These are phyloP conservation scores for Tiaroga cobitis DNA, from an alignment of 2,797 vertebrate genomes.

Conservation along the genomic window DNA sequence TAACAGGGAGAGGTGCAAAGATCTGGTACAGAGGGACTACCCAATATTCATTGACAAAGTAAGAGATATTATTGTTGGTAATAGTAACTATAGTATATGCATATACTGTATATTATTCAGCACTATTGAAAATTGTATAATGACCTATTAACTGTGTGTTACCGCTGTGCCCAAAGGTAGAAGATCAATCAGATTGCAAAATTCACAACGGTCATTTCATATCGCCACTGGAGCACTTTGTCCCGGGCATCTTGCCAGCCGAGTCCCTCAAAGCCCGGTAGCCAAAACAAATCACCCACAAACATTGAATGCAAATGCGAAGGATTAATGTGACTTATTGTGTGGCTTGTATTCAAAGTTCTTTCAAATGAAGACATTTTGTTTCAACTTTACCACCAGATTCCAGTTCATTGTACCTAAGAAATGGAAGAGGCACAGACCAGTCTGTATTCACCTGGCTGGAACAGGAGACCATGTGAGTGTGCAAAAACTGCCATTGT, in stretches of 20 bases:
- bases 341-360: background rate
- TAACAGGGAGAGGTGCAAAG: constrained; percentile 90
- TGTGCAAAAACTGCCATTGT: background rate
- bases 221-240: constrained; percentile 90
- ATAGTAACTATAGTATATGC: background rate
- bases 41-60: constrained; percentile 94
- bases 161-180: constrained; percentile 75
- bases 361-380: constrained; percentile 20
- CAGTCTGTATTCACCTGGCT: constrained; percentile 95
- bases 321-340: background rate
- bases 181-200: constrained; percentile 89
- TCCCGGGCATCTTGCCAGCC: constrained; percentile 89
- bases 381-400: constrained; percentile 68
- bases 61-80: constrained; percentile 43
- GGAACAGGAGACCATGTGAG: constrained; percentile 98
- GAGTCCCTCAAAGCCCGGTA: constrained; percentile 94
- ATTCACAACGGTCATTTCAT: constrained; percentile 93
- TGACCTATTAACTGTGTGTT: background rate
- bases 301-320: background rate
- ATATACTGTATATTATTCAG: background rate
- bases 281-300: background rate
- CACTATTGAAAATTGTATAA: background rate
- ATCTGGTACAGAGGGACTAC: constrained; percentile 90
- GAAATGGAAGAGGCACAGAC: constrained; percentile 88
- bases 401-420: constrained; percentile 96